phyloP scores from a whole-genome alignment of 2,113 vertebrate genomes.

The Gallinago paraguaiae region DNA sequence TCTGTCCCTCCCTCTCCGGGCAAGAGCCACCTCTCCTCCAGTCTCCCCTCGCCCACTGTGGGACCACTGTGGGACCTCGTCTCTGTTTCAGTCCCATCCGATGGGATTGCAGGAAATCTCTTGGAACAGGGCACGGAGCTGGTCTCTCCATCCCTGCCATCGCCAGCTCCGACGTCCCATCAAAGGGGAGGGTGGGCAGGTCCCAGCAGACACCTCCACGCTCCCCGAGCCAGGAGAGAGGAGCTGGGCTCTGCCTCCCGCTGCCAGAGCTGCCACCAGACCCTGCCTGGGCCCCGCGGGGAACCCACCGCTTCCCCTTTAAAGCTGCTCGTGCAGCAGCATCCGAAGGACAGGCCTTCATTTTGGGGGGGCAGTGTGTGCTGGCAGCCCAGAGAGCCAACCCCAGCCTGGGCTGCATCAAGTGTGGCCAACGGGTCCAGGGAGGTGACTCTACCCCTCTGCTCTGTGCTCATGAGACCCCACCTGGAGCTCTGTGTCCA shows the following conservation, averaged over 20 bases:
- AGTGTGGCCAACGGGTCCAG: too few species aligned
- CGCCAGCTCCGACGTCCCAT: neutral
- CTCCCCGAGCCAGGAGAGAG: fast-evolving
- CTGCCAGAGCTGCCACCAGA: neutral
- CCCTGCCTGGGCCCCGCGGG: neutral
- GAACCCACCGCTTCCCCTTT: neutral
- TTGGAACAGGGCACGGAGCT: slow-evolving; percentile 1
- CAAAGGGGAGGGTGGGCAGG: neutral
- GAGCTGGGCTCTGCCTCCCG: neutral
- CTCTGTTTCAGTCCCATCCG: neutral
- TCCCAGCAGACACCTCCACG: neutral
- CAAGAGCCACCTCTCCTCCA: neutral
- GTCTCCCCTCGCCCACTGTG: neutral
- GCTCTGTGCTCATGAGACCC: too few species aligned
- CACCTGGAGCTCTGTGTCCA: too few species aligned
- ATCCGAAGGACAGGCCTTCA: neutral
- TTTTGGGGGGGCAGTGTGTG: neutral
- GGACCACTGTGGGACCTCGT: neutral
- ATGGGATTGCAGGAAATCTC: slow-evolving; percentile 34
- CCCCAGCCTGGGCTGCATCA: neutral
- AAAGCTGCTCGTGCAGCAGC: neutral
- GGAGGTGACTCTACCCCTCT: too few species aligned
- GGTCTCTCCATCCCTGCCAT: neutral
- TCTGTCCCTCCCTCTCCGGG: neutral
- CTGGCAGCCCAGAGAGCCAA: too few species aligned